These are phyloP conservation scores for Torymus tubicola DNA, from an alignment of 2,888 invertebrate species.

Conservation along the genomic window DNA sequence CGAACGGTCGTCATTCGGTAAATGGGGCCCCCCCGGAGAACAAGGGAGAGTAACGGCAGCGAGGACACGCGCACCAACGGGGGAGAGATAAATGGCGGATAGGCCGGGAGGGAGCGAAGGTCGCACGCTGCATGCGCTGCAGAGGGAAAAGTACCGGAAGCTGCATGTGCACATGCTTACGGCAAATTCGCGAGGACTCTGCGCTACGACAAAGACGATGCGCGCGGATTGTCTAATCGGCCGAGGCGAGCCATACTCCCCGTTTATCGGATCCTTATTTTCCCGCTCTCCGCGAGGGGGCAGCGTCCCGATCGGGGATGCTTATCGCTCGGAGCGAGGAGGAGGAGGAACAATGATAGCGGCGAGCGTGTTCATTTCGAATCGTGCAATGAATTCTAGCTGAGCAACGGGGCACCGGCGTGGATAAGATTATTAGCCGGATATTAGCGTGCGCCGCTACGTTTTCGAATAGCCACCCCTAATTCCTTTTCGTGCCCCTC, in stretches of 20 bases:
- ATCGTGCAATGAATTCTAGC: conserved; percentile 20
- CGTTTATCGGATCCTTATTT: not conserved
- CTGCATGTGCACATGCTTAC: not conserved
- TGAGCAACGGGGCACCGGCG: not conserved
- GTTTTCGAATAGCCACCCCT: too few species aligned
- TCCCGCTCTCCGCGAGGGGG: not conserved
- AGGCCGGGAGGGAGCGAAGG: conserved; percentile 35
- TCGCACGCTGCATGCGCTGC: not conserved
- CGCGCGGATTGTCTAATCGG: conserved; percentile 22
- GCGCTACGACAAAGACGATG: not conserved
- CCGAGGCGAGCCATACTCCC: not conserved
- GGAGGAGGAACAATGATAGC: conserved; percentile 25
- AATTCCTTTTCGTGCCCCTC: too few species aligned
- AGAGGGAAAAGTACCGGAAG: not conserved
- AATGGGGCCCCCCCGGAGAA: conserved; percentile 13
- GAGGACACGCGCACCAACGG: conserved; percentile 8
- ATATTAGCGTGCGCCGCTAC: conserved; percentile 10
- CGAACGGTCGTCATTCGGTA: conserved; percentile 37
- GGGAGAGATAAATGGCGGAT: conserved; percentile 6
- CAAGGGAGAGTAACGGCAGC: conserved; percentile 22
- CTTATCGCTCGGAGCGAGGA: not conserved
- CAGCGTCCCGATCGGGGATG: conserved; percentile 10
- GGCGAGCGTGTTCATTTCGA: conserved; percentile 1
- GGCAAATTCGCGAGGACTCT: not conserved
- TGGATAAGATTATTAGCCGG: conserved; percentile 38